Conservation (phyloP, 2,113 vertebrate genomes). For the Craseonycteris thonglongyai region DNA sequence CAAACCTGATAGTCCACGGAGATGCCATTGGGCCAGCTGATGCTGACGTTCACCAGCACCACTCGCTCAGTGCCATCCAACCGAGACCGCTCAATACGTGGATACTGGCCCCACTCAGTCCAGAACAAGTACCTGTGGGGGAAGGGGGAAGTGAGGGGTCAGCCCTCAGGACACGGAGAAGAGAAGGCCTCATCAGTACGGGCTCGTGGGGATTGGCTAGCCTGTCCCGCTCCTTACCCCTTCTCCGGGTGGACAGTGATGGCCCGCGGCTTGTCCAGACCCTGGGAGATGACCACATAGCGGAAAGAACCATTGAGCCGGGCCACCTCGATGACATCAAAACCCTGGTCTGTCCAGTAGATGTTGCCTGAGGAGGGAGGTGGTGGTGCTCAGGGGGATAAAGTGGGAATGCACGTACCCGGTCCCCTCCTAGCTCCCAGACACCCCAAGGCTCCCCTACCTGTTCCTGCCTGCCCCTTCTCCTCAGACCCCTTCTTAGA, state of each 20-base stretch:
- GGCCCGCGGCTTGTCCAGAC: conserved; percentile 95
- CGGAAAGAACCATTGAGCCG: conserved; percentile 97
- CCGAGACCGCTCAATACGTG: conserved; percentile 92
- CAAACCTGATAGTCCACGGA: conserved; percentile 94
- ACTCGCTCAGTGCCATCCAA: conserved; percentile 89
- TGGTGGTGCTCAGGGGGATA: neutral
- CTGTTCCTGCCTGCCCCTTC: neutral
- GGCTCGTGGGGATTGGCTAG: neutral
- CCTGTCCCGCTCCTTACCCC: conserved; percentile 81
- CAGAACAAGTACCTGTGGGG: conserved; percentile 92
- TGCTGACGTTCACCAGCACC: conserved; percentile 92
- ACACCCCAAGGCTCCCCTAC: accelerated
- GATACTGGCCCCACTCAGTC: conserved; percentile 98
- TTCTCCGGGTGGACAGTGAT: conserved; percentile 95
- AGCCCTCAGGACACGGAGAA: neutral
- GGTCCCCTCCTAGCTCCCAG: neutral
- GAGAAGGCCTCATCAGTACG: neutral
- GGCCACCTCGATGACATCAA: conserved; percentile 97
- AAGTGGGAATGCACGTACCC: accelerated
- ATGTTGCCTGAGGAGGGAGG: conserved; percentile 88
- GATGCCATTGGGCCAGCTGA: conserved; percentile 98
- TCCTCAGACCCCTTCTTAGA: neutral
- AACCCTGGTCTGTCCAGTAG: conserved; percentile 98
- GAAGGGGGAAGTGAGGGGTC: neutral
- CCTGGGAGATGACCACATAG: conserved; percentile 96